Evolutionary conservation across 2,888 invertebrate species (phyloP).

Genomic region (Electrophaes corylata): DNA sequence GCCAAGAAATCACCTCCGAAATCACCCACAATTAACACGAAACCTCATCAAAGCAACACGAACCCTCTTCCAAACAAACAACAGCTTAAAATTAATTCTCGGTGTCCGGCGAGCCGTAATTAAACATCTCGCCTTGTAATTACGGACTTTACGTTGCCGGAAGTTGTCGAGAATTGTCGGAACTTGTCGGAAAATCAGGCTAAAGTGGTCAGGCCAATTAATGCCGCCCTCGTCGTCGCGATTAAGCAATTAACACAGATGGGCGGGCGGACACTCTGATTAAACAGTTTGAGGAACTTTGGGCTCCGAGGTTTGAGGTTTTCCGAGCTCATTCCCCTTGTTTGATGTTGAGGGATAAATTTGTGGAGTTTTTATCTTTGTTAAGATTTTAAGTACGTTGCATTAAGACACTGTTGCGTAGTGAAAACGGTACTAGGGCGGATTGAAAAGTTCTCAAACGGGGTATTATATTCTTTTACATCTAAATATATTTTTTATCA

Average conservation of each 20-base stretch:
- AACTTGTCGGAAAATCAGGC: constrained; percentile 61
- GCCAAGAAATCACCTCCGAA: constrained; percentile 17
- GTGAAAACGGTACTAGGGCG: neutral
- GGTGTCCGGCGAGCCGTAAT: constrained; percentile 75
- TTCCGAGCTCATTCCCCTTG: constrained; percentile 42
- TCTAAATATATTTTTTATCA: neutral
- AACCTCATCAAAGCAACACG: constrained; percentile 50
- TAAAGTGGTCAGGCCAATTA: constrained; percentile 81
- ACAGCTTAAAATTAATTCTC: constrained; percentile 72
- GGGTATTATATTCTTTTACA: neutral
- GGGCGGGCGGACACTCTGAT: constrained; percentile 76
- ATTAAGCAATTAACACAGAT: constrained; percentile 82
- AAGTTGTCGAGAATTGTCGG: constrained; percentile 53
- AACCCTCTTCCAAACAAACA: constrained; percentile 54
- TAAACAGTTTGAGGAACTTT: constrained; percentile 66
- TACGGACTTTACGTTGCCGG: constrained; percentile 71
- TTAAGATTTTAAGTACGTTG: constrained; percentile 35
- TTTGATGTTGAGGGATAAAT: constrained; percentile 45
- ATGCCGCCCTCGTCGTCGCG: constrained; percentile 71
- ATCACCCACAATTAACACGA: constrained; percentile 36
- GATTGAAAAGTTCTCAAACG: neutral
- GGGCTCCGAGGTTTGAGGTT: constrained; percentile 59
- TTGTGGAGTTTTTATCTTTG: constrained; percentile 42
- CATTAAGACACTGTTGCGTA: neutral
- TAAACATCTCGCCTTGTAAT: constrained; percentile 83